A percentile compares a stretch with the other conserved stretches of the same genome.
Conservation (phyloP, 2,888 invertebrate species). For the Caenorhabditis angaria region DNA sequence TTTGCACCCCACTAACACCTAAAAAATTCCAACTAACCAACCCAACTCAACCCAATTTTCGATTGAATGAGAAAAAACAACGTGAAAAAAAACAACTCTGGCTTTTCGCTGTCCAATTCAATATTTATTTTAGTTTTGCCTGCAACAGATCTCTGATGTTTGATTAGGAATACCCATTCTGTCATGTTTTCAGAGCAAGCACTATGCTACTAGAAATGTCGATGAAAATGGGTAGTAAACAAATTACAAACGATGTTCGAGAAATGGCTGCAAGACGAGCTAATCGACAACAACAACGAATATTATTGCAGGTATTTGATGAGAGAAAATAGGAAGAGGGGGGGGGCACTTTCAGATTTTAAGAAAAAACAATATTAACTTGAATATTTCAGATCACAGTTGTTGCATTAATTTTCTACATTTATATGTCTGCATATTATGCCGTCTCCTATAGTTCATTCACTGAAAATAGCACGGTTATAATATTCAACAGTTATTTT, state of each 20-base stretch:
- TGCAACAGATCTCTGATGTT: slow-evolving; percentile 16
- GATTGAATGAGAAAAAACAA: neutral
- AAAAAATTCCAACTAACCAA: too few relatives aligned
- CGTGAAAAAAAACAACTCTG: neutral
- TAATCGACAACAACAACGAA: slow-evolving; percentile 69
- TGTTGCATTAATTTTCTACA: slow-evolving; percentile 71
- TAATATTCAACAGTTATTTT: slow-evolving; percentile 71
- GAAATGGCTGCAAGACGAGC: slow-evolving; percentile 65
- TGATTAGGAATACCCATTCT: neutral
- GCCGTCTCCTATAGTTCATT: slow-evolving; percentile 66
- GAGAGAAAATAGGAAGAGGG: too few relatives aligned
- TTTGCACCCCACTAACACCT: too few relatives aligned
- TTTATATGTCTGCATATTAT: slow-evolving; percentile 71
- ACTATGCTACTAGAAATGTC: slow-evolving; percentile 71
- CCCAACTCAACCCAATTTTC: neutral
- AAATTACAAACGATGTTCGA: slow-evolving; percentile 58
- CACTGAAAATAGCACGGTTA: slow-evolving; percentile 51
- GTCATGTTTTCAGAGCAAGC: slow-evolving; percentile 54
- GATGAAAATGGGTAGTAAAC: slow-evolving; percentile 69
- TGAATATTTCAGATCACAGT: slow-evolving; percentile 65
- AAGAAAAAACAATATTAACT: neutral
- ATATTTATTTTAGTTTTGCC: slow-evolving; percentile 14
- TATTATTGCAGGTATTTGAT: slow-evolving; percentile 67
- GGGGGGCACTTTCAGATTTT: neutral
- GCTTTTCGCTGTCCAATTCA: slow-evolving; percentile 4